Evolutionary conservation across 2,888 invertebrate genomes (phyloP).

Genomic region (Dryomyza anilis): DNA sequence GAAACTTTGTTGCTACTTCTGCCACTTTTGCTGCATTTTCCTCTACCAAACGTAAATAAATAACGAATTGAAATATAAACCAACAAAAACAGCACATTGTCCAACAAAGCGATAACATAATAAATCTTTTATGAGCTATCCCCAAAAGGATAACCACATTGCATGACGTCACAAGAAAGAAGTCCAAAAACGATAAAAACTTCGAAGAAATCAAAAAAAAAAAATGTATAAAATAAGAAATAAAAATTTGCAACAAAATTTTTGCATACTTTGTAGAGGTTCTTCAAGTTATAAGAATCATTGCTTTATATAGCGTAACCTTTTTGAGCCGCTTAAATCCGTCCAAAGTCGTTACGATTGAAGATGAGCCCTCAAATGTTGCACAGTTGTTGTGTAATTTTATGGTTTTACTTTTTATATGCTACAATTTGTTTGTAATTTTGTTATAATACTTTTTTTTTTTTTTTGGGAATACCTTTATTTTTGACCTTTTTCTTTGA

Average conservation of each 20-base stretch:
- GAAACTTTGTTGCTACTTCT: too few relatives aligned
- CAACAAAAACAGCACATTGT: too few relatives aligned
- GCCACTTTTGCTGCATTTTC: too few relatives aligned
- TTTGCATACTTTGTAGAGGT: conserved; percentile 17
- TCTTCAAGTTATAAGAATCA: too few relatives aligned
- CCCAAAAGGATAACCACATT: conserved; percentile 23
- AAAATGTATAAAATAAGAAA: background rate
- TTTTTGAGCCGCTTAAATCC: too few relatives aligned
- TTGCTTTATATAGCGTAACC: too few relatives aligned
- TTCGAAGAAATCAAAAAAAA: background rate
- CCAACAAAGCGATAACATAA: too few relatives aligned
- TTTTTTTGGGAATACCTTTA: background rate
- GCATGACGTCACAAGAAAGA: background rate
- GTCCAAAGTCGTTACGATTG: background rate
- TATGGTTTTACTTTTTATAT: background rate
- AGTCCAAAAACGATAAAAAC: conserved; percentile 11
- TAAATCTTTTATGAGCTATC: conserved; percentile 29
- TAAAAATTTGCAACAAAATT: conserved; percentile 4
- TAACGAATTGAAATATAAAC: too few relatives aligned
- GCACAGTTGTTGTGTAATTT: background rate
- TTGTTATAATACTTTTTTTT: too few relatives aligned
- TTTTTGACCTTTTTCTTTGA: background rate
- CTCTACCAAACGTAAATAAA: too few relatives aligned
- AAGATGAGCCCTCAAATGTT: background rate
- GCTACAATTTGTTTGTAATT: background rate